These are phyloP conservation scores for Andricus grossulariae DNA, from an alignment of 1,140 invertebrate species.

Conservation along the genomic window DNA sequence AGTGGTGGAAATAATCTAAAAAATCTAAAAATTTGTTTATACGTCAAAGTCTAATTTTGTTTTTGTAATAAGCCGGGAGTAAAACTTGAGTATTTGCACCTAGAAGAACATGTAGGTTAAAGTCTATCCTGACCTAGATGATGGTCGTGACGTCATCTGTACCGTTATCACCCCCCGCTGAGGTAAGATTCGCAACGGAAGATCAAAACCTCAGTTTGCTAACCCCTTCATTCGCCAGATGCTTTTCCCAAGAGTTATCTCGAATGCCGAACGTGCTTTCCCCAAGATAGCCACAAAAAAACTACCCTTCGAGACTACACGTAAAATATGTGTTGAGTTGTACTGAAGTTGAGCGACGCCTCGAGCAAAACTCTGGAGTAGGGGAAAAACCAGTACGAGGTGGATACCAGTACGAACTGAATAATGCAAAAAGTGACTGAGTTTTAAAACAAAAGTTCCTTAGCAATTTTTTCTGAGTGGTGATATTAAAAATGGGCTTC, in stretches of 20 bases:
- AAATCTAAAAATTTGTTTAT: not conserved
- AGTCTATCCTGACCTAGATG: constrained; percentile 71
- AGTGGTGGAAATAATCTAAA: not conserved
- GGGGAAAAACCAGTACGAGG: too few relatives aligned
- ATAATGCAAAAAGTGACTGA: too few relatives aligned
- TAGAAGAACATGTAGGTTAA: constrained; percentile 65
- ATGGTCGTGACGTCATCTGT: constrained; percentile 68
- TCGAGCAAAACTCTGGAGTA: not conserved
- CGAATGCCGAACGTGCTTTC: not conserved
- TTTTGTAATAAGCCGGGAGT: not conserved
- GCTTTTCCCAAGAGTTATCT: not conserved
- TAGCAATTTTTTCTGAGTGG: too few relatives aligned
- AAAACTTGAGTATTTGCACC: constrained; percentile 54
- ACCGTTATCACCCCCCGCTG: constrained; percentile 47
- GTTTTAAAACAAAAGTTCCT: too few relatives aligned
- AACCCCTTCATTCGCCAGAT: not conserved
- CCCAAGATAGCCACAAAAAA: not conserved
- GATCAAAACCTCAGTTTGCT: constrained; percentile 20
- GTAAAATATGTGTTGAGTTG: not conserved
- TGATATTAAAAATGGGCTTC: too few relatives aligned
- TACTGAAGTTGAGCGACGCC: constrained; percentile 2
- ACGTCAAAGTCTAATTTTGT: not conserved
- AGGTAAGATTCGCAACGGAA: constrained; percentile 32
- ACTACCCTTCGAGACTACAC: not conserved
- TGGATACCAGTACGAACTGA: too few relatives aligned